phyloP scores from a whole-genome alignment of 1,140 invertebrate genomes.

The Hydropsyche tenuis region DNA sequence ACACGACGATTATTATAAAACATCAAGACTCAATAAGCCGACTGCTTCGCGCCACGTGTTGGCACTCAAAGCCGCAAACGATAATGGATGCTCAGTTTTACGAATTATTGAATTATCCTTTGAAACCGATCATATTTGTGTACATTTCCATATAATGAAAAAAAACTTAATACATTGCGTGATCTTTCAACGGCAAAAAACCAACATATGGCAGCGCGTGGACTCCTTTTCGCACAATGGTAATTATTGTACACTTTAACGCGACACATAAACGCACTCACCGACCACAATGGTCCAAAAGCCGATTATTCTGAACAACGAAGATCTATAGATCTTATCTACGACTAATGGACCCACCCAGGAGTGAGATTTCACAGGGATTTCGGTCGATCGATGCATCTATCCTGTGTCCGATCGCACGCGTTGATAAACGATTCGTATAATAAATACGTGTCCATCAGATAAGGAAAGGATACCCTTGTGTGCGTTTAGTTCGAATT shows the following conservation, averaged over 20 bases:
- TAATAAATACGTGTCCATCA: slow-evolving; percentile 1
- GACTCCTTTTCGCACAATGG: no score
- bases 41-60: slow-evolving; percentile 24
- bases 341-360: slow-evolving; percentile 27
- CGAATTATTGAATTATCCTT: no score
- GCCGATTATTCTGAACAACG: not conserved
- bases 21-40: slow-evolving; percentile 1
- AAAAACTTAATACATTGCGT: no score
- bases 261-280: not conserved
- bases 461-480: no score
- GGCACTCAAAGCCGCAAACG: slow-evolving; percentile 12
- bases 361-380: slow-evolving; percentile 2
- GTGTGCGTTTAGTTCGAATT: not conserved
- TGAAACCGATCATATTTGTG: no score
- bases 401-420: slow-evolving; percentile 1
- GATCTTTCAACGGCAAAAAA: no score
- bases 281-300: not conserved
- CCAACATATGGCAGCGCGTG: no score
- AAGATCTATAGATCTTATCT: slow-evolving; percentile 25
- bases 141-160: no score
- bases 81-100: slow-evolving; percentile 14
- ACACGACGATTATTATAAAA: slow-evolving; percentile 12
- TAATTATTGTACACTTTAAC: no score
- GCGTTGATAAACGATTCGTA: slow-evolving; percentile 10
- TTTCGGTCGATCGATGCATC: no score